Percentiles rank a stretch among this genome's conserved stretches.
Conservation (phyloP, 2,888 invertebrate species). For the Sarcophaga rosellei region DNA sequence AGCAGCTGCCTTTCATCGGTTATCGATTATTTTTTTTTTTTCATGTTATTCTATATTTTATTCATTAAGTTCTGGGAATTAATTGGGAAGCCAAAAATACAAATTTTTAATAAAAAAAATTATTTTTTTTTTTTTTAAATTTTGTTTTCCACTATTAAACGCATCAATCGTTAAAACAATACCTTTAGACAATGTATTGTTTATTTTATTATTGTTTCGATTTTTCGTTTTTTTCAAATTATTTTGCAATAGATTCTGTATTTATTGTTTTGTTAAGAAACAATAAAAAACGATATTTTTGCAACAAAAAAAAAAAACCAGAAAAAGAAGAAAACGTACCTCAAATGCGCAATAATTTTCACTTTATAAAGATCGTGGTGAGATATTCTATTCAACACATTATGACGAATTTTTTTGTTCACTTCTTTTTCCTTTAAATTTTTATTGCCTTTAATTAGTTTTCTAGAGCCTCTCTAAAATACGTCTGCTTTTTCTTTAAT, state of each 20-base stretch:
- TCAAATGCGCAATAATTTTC: background rate
- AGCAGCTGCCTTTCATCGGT: too few species aligned
- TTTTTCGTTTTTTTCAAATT: background rate
- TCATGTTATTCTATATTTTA: too few species aligned
- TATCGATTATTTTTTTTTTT: too few species aligned
- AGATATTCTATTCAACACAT: background rate
- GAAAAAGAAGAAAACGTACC: background rate
- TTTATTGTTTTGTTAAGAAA: conserved; percentile 13
- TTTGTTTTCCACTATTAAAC: background rate
- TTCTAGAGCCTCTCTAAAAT: background rate
- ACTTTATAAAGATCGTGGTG: background rate
- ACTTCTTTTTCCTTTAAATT: background rate
- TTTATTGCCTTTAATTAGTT: conserved; percentile 7
- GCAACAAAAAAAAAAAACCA: background rate
- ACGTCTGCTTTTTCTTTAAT: background rate
- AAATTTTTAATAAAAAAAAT: too few species aligned
- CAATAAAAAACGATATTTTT: too few species aligned
- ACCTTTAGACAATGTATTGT: background rate
- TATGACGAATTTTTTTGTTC: background rate
- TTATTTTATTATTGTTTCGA: conserved; percentile 11
- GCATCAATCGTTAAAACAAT: background rate
- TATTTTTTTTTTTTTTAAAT: conserved; percentile 11
- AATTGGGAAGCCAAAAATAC: background rate
- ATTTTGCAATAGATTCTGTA: conserved; percentile 1
- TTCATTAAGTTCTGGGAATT: conserved; percentile 8